These are phyloP conservation scores for Mormyrus iriodes DNA, from an alignment of 2,113 vertebrate species.

Conservation along the genomic window DNA sequence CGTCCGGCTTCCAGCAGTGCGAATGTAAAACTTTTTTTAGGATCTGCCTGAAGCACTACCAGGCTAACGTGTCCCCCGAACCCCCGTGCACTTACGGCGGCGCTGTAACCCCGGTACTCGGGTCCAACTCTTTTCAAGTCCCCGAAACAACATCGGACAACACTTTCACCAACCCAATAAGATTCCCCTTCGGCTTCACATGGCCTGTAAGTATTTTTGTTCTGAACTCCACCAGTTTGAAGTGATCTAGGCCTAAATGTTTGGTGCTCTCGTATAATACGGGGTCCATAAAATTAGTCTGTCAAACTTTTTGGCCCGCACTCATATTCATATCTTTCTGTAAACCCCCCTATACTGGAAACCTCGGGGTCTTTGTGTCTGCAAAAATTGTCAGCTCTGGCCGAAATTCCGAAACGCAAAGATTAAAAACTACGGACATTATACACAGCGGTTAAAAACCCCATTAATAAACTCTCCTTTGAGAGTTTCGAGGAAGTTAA, in stretches of 20 bases:
- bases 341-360: background rate
- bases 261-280: background rate
- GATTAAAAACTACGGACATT: constrained; percentile 28
- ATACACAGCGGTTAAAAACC: background rate
- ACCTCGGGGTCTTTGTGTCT: background rate
- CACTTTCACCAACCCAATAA: constrained; percentile 85
- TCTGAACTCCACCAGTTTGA: constrained; percentile 1
- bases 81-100: constrained; percentile 96
- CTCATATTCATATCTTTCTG: background rate
- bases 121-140: constrained; percentile 91
- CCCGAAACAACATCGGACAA: constrained; percentile 74
- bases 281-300: background rate
- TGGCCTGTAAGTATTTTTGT: constrained; percentile 80
- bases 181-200: constrained; percentile 88
- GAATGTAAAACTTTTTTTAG: constrained; percentile 97
- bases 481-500: background rate
- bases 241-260: constrained; percentile 24
- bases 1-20: constrained; percentile 72
- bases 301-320: background rate
- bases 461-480: constrained; percentile 20
- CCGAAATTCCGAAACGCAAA: constrained; percentile 65
- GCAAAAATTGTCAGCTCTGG: constrained; percentile 45
- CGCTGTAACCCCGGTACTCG: constrained; percentile 87
- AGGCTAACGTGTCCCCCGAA: constrained; percentile 89
- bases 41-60: constrained; percentile 95